phyloP scores from a whole-genome alignment of 2,888 invertebrate species.

The Xylota sylvarum region DNA sequence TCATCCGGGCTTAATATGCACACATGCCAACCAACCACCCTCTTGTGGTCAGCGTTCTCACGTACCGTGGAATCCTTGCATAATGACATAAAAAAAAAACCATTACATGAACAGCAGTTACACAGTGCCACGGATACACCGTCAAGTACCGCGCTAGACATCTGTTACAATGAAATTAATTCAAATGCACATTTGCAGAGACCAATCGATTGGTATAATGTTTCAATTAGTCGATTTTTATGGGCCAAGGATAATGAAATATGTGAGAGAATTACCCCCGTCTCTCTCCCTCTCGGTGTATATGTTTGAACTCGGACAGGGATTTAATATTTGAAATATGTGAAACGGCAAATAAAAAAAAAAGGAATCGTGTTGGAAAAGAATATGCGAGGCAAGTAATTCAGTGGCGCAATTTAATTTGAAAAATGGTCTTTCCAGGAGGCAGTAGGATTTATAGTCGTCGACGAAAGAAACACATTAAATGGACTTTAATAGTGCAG shows the following conservation, averaged over 20 bases:
- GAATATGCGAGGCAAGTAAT: slow-evolving; percentile 26
- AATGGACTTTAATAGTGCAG: slow-evolving; percentile 31
- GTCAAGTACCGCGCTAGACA: slow-evolving; percentile 62
- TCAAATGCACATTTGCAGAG: slow-evolving; percentile 67
- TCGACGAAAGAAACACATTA: slow-evolving; percentile 23
- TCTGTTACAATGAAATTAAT: slow-evolving; percentile 73
- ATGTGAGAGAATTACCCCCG: slow-evolving; percentile 33
- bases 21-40: slow-evolving; percentile 25
- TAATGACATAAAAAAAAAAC: neutral
- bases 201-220: slow-evolving; percentile 73
- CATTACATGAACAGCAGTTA: slow-evolving; percentile 24
- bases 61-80: slow-evolving; percentile 29
- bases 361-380: neutral
- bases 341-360: slow-evolving; percentile 5
- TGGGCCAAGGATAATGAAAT: slow-evolving; percentile 49
- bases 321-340: slow-evolving; percentile 62
- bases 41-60: slow-evolving; percentile 50
- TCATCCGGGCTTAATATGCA: neutral
- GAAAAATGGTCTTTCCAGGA: slow-evolving; percentile 55
- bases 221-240: slow-evolving; percentile 71
- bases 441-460: slow-evolving; percentile 46
- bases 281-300: neutral
- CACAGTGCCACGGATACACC: slow-evolving; percentile 28
- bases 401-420: slow-evolving; percentile 60
- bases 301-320: slow-evolving; percentile 11